Base-by-base conservation (phyloP, 2,113 vertebrate genomes). In the Pseudorectes ferrugineus region DNA sequence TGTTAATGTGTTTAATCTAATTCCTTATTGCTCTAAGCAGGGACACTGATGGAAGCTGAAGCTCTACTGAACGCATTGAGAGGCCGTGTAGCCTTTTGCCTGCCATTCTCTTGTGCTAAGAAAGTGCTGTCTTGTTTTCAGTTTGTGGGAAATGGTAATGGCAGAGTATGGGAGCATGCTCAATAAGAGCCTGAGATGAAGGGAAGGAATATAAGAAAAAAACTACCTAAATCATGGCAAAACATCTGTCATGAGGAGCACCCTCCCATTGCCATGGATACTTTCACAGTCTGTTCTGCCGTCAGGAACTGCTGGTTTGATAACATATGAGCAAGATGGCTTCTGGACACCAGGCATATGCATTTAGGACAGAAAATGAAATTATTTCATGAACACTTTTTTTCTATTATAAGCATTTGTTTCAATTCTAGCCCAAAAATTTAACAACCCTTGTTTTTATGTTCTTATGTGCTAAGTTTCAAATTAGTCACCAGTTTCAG, bases 81-180 rank as follows among this genome's bases (percentile, higher is more conserved):
- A 38, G 7, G 46, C 6, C 0, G 0, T 20, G 19, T 11, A 55
- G 24, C 38, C 19, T 29, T 9, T 5, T 55, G 15, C 9, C 28
- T 12, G 3, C 10, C 52, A 4, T 10, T 68, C 28, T 6, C 31
- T 45, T 17, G 12, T 11, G 24, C 62, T 71, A 10, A 40, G 31
- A 38, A 94, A 55, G 24, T 40, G 21, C 33, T 87, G 14, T 6
- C 38, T 84, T 78, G 5, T 40, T 79, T 83, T 73, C 79, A 58
- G 7, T 9, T 63, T 51, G 13, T 46, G 29, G 43, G 42, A 82
- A 71, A 51, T 36, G 29, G 23, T 51, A 31, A 51, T 14, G 15
- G 4, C 40, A 49, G 46, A 35, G 20, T 12, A 23, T 7, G 23
- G 36, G 14, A 76, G 1, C 49, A 52, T 16, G 29, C 14, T 72